These are phyloP conservation scores for Homarus americanus DNA, from an alignment of 1,140 invertebrate species.

Conservation along the genomic window DNA sequence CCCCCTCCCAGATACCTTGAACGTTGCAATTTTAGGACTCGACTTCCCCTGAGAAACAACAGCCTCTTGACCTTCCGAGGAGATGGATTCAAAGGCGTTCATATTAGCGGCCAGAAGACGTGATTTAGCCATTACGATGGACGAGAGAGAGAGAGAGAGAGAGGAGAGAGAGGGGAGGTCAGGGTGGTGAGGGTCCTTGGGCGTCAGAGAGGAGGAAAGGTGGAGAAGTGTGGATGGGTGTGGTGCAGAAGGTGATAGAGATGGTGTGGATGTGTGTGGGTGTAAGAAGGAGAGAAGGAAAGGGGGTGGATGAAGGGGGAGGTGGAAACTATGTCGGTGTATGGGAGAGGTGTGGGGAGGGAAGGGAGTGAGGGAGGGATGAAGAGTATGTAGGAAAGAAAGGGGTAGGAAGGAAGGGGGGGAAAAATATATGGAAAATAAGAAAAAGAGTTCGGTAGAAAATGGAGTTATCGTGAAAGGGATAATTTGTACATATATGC, in stretches of 20 bases:
- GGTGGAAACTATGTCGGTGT: background rate
- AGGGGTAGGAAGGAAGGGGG: background rate
- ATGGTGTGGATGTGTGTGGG: background rate
- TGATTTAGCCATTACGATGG: background rate
- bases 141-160: too few relatives aligned
- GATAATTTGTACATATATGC: too few relatives aligned
- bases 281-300: background rate
- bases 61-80: background rate
- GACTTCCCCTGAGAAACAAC: background rate
- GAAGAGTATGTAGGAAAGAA: background rate
- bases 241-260: background rate
- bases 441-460: too few relatives aligned
- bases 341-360: background rate
- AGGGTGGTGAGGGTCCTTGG: too few relatives aligned
- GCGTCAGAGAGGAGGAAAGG: background rate
- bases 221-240: background rate
- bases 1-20: background rate
- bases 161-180: too few relatives aligned
- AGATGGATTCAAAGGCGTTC: background rate
- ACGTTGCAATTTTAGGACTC: background rate
- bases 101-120: background rate
- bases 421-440: background rate
- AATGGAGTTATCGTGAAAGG: too few relatives aligned
- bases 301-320: background rate
- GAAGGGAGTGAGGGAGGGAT: background rate